Evolutionary conservation across 2,888 invertebrate species (phyloP), one percentile per base, ranked within the genome.

Genomic region (Ichneumoninae sp.): DNA sequence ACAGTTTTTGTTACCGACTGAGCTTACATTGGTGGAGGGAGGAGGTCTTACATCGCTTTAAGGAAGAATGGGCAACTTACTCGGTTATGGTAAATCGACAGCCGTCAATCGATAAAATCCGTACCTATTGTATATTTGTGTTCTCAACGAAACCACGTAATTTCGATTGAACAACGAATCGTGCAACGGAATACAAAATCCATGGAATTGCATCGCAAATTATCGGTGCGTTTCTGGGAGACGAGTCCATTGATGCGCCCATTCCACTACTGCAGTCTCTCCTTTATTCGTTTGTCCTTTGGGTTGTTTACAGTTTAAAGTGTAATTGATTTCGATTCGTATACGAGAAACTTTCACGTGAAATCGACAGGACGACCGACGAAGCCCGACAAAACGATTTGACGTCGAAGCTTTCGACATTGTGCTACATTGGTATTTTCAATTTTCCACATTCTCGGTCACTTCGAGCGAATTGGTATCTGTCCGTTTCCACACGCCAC

Each of bases 351-450:
- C 57, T 57, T 22, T 7, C 57, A 10, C 57, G 26, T 22, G 57
- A 57, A 57, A 26, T 57, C 57, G 57, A 57, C 13, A 57, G 19
- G 13, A 10, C 10, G 57, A 57, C 26, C 57, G 26, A 1, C 26
- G 26, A 26, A 57, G 57, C 57, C 13, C 26, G 57, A 26, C n/a
- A 57, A 57, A 57, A 57, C 57, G 57, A 57, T 57, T 26, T 19
- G 57, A 2, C 57, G 81, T 76, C 75, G 50, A 60, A 71, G 68
- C 44, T 4, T 79, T 82, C 82, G 82, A 75, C 75, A 70, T 76
- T 84, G 80, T 80, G 79, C 65, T 80, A 60, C 85, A 86, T 86
- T 85, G 83, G 80, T 83, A 83, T 85, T 80, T 85, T 83, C 82
- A 47, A 69, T 69, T 70, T 70, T 52, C 33, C 33, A 33, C 33